phyloP scores from a whole-genome alignment of 1,140 invertebrate species.

The Myzus persicae region DNA sequence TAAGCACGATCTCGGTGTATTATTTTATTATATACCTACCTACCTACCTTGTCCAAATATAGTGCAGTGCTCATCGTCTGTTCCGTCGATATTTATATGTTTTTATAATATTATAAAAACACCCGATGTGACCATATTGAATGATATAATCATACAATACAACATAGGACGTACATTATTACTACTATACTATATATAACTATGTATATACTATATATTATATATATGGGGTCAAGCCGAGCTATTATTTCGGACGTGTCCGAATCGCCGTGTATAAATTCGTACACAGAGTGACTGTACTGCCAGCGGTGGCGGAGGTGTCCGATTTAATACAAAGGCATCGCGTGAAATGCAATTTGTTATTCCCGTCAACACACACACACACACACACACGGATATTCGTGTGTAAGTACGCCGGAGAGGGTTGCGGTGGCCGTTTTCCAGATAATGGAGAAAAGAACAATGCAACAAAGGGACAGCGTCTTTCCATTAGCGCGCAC shows the following conservation, averaged over 20 bases:
- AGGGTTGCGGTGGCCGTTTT: conserved; percentile 7
- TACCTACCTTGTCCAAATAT: background rate
- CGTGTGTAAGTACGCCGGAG: background rate
- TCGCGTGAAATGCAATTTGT: conserved; percentile 54
- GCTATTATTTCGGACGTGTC: conserved; percentile 21
- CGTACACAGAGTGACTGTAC: background rate
- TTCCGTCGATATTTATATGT: background rate
- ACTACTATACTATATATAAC: background rate
- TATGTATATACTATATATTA: too few species aligned
- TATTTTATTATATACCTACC: background rate
- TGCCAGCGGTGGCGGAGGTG: background rate
- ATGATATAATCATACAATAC: background rate
- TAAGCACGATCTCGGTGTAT: background rate
- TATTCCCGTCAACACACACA: conserved; percentile 38
- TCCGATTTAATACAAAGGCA: conserved; percentile 47
- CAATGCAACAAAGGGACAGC: conserved; percentile 56
- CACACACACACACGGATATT: background rate
- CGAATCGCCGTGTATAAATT: background rate
- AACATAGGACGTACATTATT: background rate
- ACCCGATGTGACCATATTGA: background rate
- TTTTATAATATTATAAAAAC: background rate
- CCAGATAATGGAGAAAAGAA: conserved; percentile 54
- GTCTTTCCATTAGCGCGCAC: conserved; percentile 47
- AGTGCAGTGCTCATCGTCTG: background rate
- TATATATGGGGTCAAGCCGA: background rate